A percentile compares a stretch with the other conserved stretches of the same genome.
Evolutionary conservation across 2,888 invertebrate species (phyloP).

Genomic region (Rhorus exstirpatorius): DNA sequence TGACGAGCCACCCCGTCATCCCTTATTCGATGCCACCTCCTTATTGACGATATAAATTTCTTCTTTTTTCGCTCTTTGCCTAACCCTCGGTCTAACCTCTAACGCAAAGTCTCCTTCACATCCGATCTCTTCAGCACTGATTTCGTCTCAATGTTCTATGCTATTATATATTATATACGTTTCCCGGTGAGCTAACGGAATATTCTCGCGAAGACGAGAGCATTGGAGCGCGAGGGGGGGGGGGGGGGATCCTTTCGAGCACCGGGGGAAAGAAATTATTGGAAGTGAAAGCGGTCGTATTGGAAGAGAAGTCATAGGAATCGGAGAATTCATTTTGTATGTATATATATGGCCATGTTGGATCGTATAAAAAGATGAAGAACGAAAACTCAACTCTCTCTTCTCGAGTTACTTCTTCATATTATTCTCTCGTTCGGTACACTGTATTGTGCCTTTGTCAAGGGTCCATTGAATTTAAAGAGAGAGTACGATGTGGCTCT

Average conservation of each 20-base stretch:
- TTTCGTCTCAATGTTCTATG: slow-evolving; percentile 39
- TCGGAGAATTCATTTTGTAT: background rate
- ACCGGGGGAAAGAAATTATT: background rate
- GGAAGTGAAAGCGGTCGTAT: background rate
- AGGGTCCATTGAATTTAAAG: slow-evolving; percentile 56
- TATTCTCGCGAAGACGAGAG: too few relatives aligned
- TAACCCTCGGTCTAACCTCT: background rate
- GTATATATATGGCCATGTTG: background rate
- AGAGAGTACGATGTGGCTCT: slow-evolving; percentile 35
- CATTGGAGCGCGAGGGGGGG: background rate
- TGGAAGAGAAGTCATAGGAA: slow-evolving; percentile 10
- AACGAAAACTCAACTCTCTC: background rate
- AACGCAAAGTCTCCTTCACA: too few relatives aligned
- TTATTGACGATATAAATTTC: background rate
- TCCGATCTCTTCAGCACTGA: slow-evolving; percentile 29
- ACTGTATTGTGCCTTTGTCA: slow-evolving; percentile 41
- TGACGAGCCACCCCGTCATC: slow-evolving; percentile 10
- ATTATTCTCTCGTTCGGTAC: slow-evolving; percentile 13
- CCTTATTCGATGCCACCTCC: background rate
- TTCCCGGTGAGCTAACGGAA: slow-evolving; percentile 3
- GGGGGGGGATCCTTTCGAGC: slow-evolving; percentile 6
- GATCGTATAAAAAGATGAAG: slow-evolving; percentile 2
- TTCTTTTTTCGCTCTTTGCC: background rate
- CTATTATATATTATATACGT: slow-evolving; percentile 6
- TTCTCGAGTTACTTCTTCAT: slow-evolving; percentile 39